These are phyloP conservation scores for Girardia tigrina DNA, from an alignment of 2,888 invertebrate genomes.

Conservation along the genomic window DNA sequence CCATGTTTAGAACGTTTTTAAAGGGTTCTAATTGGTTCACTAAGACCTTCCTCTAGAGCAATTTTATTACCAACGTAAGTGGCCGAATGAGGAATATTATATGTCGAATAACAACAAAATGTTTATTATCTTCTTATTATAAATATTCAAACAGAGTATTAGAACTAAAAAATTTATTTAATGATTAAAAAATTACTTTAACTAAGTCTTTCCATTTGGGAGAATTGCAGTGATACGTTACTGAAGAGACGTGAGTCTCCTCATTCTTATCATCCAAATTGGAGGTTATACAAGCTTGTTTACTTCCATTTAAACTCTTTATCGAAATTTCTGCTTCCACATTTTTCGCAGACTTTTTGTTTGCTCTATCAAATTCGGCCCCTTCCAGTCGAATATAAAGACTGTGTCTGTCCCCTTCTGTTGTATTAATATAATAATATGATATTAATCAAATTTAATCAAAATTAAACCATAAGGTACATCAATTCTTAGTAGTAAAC, in stretches of 20 bases:
- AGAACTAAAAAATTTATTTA: no score
- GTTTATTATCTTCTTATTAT: no score
- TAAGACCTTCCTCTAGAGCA: no score
- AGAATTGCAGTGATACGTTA: conserved; percentile 6
- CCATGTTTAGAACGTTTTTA: no score
- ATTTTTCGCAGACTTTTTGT: neutral
- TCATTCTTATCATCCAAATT: neutral
- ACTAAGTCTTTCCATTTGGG: conserved; percentile 2
- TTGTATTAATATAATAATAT: neutral
- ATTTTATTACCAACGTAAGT: no score
- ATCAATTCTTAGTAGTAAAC: neutral
- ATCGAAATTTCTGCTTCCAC: neutral
- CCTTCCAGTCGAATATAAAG: neutral
- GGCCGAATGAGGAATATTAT: no score
- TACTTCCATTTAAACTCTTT: neutral
- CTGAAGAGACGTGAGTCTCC: neutral
- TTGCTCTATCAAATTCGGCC: neutral
- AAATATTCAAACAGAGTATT: no score
- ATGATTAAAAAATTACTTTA: no score
- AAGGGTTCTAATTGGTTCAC: no score
- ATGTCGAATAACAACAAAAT: no score
- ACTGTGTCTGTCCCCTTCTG: neutral
- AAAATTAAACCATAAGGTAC: neutral
- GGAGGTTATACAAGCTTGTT: neutral
- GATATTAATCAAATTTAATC: neutral